phyloP scores from a whole-genome alignment of 2,888 invertebrate species.

The Caenorhabditis sp. region DNA sequence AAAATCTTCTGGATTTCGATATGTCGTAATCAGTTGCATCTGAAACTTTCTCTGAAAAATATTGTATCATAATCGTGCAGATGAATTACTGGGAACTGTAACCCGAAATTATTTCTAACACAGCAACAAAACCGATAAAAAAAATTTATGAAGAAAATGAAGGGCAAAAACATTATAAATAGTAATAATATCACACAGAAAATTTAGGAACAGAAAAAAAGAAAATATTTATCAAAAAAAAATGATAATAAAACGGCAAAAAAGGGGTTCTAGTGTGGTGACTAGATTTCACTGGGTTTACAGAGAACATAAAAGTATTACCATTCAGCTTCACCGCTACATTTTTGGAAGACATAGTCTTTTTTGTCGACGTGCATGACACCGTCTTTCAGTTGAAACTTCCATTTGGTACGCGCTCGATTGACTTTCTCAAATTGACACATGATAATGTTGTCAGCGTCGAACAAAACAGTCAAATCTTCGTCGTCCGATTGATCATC shows the following conservation, averaged over 20 bases:
- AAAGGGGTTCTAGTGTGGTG: neutral
- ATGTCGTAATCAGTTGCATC: neutral
- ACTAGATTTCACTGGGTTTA: neutral
- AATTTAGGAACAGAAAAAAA: neutral
- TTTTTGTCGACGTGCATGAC: conserved; percentile 98
- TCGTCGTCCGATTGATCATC: conserved; percentile 78
- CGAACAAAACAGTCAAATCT: conserved; percentile 88
- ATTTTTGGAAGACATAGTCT: conserved; percentile 98
- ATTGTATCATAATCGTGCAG: too few relatives aligned
- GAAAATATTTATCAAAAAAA: neutral
- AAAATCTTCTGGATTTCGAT: neutral
- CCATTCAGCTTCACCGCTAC: conserved; percentile 99
- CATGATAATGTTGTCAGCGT: conserved; percentile 98
- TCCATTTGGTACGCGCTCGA: conserved; percentile 97
- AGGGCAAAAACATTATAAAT: neutral
- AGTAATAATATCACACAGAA: neutral
- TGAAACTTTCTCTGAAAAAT: neutral
- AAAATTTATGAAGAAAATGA: neutral
- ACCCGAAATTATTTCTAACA: neutral
- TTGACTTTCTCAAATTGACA: conserved; percentile 99
- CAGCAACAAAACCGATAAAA: neutral
- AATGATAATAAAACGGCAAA: neutral
- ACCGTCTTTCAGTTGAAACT: conserved; percentile 98
- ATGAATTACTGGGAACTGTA: neutral
- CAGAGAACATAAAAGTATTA: conserved; percentile 71